phyloP scores from a whole-genome alignment of 2,797 vertebrate species.

The Pagetopsis macropterus region DNA sequence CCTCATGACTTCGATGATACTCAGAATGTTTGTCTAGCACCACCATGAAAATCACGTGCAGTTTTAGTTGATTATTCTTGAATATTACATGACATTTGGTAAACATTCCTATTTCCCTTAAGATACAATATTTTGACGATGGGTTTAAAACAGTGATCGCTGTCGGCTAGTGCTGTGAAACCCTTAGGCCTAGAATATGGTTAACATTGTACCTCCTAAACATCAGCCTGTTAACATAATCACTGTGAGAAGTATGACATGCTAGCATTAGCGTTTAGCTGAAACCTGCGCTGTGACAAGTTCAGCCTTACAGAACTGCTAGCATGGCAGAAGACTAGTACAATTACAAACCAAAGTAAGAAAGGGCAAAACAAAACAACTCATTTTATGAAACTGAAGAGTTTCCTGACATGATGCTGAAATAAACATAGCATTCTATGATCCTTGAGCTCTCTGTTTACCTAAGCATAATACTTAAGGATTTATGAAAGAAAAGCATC shows the following conservation, averaged over 20 bases:
- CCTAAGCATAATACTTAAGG: slow-evolving; percentile 43
- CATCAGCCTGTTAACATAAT: background rate
- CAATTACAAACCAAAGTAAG: background rate
- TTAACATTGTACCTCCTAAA: background rate
- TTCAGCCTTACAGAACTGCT: background rate
- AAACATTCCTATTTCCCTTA: background rate
- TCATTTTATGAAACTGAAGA: background rate
- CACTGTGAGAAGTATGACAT: background rate
- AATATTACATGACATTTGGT: background rate
- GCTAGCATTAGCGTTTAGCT: background rate
- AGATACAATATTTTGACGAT: background rate
- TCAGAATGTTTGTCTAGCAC: background rate
- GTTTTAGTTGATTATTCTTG: too few relatives aligned
- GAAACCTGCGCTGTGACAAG: background rate
- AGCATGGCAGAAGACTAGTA: background rate
- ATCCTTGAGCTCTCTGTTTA: slow-evolving; percentile 40
- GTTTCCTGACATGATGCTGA: slow-evolving; percentile 6
- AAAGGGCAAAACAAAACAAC: too few relatives aligned
- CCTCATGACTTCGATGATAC: background rate
- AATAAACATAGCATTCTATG: slow-evolving; percentile 8
- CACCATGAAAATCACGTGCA: too few relatives aligned
- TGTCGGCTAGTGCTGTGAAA: too few relatives aligned
- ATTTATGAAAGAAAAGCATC: slow-evolving; percentile 48
- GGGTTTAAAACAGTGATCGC: too few relatives aligned
- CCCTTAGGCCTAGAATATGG: background rate